Base-by-base conservation (phyloP, 2,797 vertebrate species). In the Myoxocephalus aenaeus region DNA sequence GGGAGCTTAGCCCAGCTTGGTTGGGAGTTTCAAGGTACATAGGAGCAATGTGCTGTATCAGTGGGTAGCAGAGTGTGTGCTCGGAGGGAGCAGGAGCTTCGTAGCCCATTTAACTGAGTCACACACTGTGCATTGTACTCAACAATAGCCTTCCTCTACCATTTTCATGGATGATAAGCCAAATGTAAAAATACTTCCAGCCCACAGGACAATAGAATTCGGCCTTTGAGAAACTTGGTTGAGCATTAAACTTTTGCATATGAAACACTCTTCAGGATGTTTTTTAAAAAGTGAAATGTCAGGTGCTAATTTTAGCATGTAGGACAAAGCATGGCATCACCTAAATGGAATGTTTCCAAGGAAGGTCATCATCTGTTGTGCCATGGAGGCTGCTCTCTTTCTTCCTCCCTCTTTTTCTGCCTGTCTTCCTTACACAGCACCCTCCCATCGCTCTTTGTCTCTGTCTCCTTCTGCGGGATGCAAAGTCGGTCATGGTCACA, bases 401-500 rank as follows among this genome's bases (percentile, higher is more conserved):
- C 84, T 86, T 89, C 71, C 70, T 76, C 7, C 58, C 69, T 79
- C 73, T 85, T 86, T 86, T 64, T 75, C 77, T 77, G 79, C 77
- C 71, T 81, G 77, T 87, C 85, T 78, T 90, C 79, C 80, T 83
- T 83, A 70, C 83, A 51, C 44, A 70, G 63, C 77, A 76, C 80
- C 84, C 80, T 86, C 88, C 86, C 86, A 83, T 86, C 89, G 86
- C 87, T 90, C 87, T 87, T 87, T 92, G 85, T 89, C 87, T 91
- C 80, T 77, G 81, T 92, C 88, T 92, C 91, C 91, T 92, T 92
- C 89, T 90, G 83, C 81, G 92, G 89, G 84, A 86, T 92, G 85
- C 90, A 92, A 94, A 93, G 91, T 94, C 93, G 92, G 94, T 94
- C 93, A 94, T 92, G 93, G 93, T 93, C 94, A 93, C 87, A 91